Conservation (phyloP, 2,113 vertebrate species). For the chimpanzee (Pan troglodytes) region NHGRI_mPanTro3-v2.1_pri NC_086015.1:40277501-40278000, state of each 20-base stretch:
- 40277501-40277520: neutral
- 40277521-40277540: neutral
- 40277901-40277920: neutral
- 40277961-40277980: neutral
- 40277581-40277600: neutral
- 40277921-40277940: neutral
- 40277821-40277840: neutral
- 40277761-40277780: neutral
- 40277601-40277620: fast-evolving
- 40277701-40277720: neutral
- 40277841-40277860: neutral
- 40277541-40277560: neutral
- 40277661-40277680: neutral
- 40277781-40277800: neutral
- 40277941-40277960: neutral
- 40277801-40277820: neutral
- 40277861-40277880: too few relatives aligned
- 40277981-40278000: neutral
- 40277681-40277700: fast-evolving
- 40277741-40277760: neutral
- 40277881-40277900: neutral
- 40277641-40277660: neutral
- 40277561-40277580: neutral
- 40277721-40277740: neutral
- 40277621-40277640: neutral